Conservation (phyloP, 2,888 invertebrate species). For the Monopis laevigella region DNA sequence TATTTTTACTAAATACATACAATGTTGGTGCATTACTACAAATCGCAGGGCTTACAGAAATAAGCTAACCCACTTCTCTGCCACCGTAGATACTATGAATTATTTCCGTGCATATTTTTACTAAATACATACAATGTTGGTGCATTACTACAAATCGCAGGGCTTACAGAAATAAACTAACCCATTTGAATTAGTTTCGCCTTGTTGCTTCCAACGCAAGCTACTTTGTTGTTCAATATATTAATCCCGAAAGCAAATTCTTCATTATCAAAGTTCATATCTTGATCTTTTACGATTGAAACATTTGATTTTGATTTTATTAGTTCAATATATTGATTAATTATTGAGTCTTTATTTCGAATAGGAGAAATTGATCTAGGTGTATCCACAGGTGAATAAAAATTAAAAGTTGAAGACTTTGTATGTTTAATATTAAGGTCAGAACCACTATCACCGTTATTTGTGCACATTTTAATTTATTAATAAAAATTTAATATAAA, state of each 20-base stretch:
- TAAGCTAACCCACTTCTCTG: too few species aligned
- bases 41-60: too few species aligned
- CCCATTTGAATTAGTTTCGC: slow-evolving; percentile 55
- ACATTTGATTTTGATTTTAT: slow-evolving; percentile 43
- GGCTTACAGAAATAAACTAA: slow-evolving; percentile 21
- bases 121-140: too few species aligned
- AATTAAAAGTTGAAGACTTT: slow-evolving; percentile 30
- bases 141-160: neutral
- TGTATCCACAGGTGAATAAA: slow-evolving; percentile 27
- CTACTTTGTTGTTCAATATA: slow-evolving; percentile 53
- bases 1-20: too few species aligned
- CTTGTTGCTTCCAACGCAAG: slow-evolving; percentile 51
- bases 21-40: too few species aligned
- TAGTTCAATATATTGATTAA: slow-evolving; percentile 42
- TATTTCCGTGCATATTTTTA: too few species aligned
- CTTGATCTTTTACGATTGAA: slow-evolving; percentile 30
- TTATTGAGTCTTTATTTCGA: slow-evolving; percentile 36
- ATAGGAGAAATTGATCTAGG: slow-evolving; percentile 33
- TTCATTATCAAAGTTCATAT: slow-evolving; percentile 52
- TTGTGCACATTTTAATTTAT: slow-evolving; percentile 30
- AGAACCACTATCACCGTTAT: slow-evolving; percentile 28
- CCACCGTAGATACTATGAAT: too few species aligned
- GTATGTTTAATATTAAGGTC: slow-evolving; percentile 23
- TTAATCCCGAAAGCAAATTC: slow-evolving; percentile 56
- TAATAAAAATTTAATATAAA: neutral